Conservation (phyloP, 92 coral and sea anemone species). For the Porites cylindrica region DNA sequence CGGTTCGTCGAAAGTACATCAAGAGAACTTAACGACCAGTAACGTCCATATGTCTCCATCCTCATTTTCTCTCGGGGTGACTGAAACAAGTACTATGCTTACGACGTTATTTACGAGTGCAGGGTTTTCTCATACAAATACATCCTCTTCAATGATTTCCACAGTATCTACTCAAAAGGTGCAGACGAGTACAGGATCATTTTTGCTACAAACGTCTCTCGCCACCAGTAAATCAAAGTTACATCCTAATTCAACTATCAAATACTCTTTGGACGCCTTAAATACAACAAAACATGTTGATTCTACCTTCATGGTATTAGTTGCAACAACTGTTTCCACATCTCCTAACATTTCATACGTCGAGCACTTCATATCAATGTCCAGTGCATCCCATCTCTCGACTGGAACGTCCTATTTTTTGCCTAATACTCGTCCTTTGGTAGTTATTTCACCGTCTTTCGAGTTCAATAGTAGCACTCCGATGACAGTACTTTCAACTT, state of each 20-base stretch:
- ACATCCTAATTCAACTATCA: neutral
- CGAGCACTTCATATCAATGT: neutral
- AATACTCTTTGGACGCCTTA: neutral
- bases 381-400: neutral
- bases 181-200: neutral
- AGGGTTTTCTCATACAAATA: neutral
- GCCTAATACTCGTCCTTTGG: neutral
- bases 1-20: neutral
- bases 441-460: neutral
- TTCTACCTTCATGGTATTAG: neutral
- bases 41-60: neutral
- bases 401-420: neutral
- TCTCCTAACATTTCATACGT: neutral
- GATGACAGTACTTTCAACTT: neutral
- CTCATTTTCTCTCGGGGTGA: neutral
- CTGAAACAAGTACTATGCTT: neutral
- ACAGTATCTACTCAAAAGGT: neutral
- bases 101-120: neutral
- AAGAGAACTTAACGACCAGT: neutral
- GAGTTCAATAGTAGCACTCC: neutral
- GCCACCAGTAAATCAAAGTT: neutral
- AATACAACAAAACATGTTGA: neutral
- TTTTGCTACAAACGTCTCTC: neutral
- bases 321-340: neutral
- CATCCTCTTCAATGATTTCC: neutral